These are phyloP conservation scores for Sycophila texana DNA, from an alignment of 2,888 invertebrate species.

Conservation along the genomic window DNA sequence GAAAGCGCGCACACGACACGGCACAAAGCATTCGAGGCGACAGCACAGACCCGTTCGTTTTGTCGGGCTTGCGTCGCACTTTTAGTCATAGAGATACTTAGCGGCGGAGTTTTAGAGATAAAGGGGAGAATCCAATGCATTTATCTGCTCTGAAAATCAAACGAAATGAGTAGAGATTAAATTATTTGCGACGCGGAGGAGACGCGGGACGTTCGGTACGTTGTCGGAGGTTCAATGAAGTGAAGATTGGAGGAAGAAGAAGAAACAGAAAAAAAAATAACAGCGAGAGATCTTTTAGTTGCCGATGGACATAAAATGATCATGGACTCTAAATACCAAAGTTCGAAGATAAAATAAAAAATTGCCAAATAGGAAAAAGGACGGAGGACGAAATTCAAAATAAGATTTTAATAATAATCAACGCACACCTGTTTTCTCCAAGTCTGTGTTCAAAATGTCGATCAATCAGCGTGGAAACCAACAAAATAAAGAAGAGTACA, in stretches of 20 bases:
- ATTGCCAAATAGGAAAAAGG: conserved; percentile 41
- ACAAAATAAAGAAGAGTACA: conserved; percentile 47
- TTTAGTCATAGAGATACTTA: conserved; percentile 43
- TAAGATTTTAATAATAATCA: not conserved
- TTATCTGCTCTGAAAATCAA: conserved; percentile 38
- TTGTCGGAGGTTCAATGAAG: conserved; percentile 23
- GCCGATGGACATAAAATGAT: conserved; percentile 63
- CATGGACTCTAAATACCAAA: conserved; percentile 56
- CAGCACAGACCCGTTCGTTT: conserved; percentile 2
- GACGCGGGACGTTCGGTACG: conserved; percentile 42
- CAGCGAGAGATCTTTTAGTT: conserved; percentile 54
- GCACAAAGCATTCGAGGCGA: conserved; percentile 29
- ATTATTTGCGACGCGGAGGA: conserved; percentile 27
- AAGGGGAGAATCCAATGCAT: conserved; percentile 33
- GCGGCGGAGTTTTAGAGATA: conserved; percentile 9
- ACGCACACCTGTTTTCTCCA: conserved; percentile 39
- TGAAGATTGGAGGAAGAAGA: not conserved
- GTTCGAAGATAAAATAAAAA: conserved; percentile 23
- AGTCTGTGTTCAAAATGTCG: conserved; percentile 50
- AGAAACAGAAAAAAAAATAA: too few relatives aligned
- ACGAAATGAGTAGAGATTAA: not conserved
- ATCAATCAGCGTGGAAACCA: conserved; percentile 37
- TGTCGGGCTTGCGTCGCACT: conserved; percentile 11
- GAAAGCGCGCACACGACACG: conserved; percentile 7
- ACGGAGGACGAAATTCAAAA: conserved; percentile 26